A percentile compares a stretch with the other conserved stretches of the same genome.
Evolutionary conservation across 2,113 vertebrate genomes (phyloP).

Genomic region (Sorex araneus): DNA sequence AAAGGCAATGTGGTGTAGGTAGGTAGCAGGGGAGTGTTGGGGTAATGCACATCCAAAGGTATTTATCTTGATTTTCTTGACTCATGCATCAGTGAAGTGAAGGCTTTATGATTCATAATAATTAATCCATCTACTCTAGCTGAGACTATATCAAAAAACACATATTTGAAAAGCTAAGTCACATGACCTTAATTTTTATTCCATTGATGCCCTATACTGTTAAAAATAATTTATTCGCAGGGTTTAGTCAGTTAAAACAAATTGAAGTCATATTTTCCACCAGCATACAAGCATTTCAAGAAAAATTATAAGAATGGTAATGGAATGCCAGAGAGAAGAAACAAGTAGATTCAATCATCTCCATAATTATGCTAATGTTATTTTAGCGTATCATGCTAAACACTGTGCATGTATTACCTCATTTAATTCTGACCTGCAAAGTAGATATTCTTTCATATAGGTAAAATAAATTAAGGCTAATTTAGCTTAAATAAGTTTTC

Average conservation of each 20-base stretch:
- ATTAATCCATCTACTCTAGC: not conserved
- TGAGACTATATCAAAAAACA: conserved; percentile 15
- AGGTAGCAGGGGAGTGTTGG: no score
- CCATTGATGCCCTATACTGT: not conserved
- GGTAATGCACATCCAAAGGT: not conserved
- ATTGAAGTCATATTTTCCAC: not conserved
- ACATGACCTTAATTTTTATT: conserved; percentile 39
- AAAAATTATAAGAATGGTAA: conserved; percentile 21
- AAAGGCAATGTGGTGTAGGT: not conserved
- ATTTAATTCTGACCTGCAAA: not conserved
- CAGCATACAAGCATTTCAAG: not conserved
- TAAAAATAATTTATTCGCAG: not conserved
- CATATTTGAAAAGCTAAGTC: conserved; percentile 9
- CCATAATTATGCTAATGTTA: not conserved
- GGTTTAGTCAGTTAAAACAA: conserved; percentile 39
- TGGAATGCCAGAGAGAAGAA: not conserved
- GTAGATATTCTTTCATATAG: not conserved
- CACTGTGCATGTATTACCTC: not conserved
- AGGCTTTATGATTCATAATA: conserved; percentile 45
- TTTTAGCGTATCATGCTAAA: not conserved
- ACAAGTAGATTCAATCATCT: not conserved
- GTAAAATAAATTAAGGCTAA: conserved; percentile 26
- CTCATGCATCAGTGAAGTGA: not conserved
- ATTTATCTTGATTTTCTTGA: conserved; percentile 40
- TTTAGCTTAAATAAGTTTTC: not conserved